Base-by-base conservation (phyloP, 2,113 vertebrate species). In the Pterophyllum scalare region DNA sequence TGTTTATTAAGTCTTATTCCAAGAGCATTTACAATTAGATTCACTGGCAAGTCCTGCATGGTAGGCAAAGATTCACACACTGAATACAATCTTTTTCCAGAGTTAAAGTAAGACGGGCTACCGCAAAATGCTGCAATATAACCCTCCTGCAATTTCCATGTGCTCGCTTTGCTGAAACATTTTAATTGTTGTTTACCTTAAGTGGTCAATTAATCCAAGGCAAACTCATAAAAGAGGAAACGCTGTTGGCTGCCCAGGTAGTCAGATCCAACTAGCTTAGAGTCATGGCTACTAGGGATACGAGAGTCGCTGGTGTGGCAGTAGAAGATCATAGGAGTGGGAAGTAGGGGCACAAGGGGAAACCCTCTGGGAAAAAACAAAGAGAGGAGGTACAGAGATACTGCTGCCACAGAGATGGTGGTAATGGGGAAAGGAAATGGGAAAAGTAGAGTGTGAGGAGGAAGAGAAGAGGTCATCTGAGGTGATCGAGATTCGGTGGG, bases 181-280 rank as follows among this genome's bases (percentile, higher is more conserved):
- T 88, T 83, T 80, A 85, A 88, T 87, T 90, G 81, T 90, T 91
- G 89, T 89, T 90, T 87, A 90, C 86, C 84, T 85, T 89, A 91
- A 93, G 84, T 89, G 89, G 85, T 85, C 89, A 92, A 90, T 91
- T 94, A 91, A 93, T 93, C 91, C 83, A 19, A 93, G 85, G 87
- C 89, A 84, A 89, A 91, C 88, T 91, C 86, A 87, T 92, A 89
- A 93, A 94, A 93, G 75, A 87, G 79, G 87, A 90, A 91, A 92
- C 85, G 85, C 85, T 90, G 89, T 82, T 81, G 89, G 89, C 76
- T 84, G 87, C 87, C 82, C 82, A 82, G 80, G 83, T 85, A 82
- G 81, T 58, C 65, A 0, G 67, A 81, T 90, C 90, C 92, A 93
- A 74, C 61, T 89, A 89, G 88, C 88, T 60, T 31, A 49, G 77